phyloP scores from a whole-genome alignment of 2,888 invertebrate genomes.

The Melolontha melolontha region DNA sequence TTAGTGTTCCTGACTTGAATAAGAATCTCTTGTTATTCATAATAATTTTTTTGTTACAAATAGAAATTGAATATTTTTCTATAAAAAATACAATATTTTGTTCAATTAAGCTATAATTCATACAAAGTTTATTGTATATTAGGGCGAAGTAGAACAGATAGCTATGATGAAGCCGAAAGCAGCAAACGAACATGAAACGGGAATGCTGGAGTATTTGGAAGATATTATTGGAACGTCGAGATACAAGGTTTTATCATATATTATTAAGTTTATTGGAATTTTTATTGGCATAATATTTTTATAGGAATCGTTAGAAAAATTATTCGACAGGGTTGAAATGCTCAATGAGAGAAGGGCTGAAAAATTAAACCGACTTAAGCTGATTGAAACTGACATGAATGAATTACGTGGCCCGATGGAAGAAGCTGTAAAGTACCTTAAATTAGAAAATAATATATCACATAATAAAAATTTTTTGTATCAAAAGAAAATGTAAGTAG shows the following conservation, averaged over 20 bases:
- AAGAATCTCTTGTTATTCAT: too few species aligned
- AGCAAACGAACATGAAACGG: slow-evolving; percentile 85
- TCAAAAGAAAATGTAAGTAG: slow-evolving; percentile 75
- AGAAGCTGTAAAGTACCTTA: slow-evolving; percentile 82
- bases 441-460: slow-evolving; percentile 81
- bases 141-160: slow-evolving; percentile 99
- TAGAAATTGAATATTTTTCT: too few species aligned
- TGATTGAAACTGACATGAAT: slow-evolving; percentile 84
- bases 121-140: slow-evolving; percentile 43
- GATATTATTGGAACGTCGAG: slow-evolving; percentile 95
- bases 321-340: slow-evolving; percentile 79
- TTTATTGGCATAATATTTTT: slow-evolving; percentile 19
- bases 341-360: slow-evolving; percentile 80
- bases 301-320: slow-evolving; percentile 81
- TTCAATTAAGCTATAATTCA: too few species aligned
- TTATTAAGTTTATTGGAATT: neutral
- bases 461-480: slow-evolving; percentile 77
- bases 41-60: too few species aligned
- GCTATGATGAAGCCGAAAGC: slow-evolving; percentile 98
- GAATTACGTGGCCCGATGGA: slow-evolving; percentile 83
- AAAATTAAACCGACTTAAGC: slow-evolving; percentile 85
- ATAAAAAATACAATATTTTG: too few species aligned
- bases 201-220: slow-evolving; percentile 98
- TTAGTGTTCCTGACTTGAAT: too few species aligned
- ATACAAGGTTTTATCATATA: slow-evolving; percentile 70